Conservation (phyloP, 2,888 invertebrate genomes). For the Lycaena phlaeas region DNA sequence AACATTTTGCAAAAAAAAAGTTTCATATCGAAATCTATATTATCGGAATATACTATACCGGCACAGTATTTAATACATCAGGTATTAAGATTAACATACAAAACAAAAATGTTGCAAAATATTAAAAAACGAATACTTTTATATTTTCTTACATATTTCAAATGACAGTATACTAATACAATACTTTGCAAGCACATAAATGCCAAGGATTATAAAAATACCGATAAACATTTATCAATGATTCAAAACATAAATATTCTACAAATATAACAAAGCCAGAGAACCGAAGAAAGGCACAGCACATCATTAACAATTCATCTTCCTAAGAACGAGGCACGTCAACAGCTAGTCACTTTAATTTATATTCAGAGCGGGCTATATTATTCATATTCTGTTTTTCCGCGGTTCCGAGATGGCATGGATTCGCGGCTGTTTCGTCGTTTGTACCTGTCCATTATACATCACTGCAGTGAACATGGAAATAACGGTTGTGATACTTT, state of each 20-base stretch:
- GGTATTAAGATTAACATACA: background rate
- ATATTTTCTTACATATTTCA: too few species aligned
- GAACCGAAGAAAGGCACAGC: conserved; percentile 7
- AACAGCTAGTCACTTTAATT: conserved; percentile 26
- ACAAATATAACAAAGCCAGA: conserved; percentile 10
- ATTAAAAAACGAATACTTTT: too few species aligned
- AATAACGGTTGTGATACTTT: conserved; percentile 30
- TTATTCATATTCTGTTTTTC: conserved; percentile 32
- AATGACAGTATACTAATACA: too few species aligned
- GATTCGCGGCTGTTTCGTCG: conserved; percentile 38
- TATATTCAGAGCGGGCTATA: conserved; percentile 25
- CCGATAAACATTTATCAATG: too few species aligned
- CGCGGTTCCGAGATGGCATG: conserved; percentile 33
- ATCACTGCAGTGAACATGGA: conserved; percentile 17
- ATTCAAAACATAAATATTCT: too few species aligned
- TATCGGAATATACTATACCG: too few species aligned
- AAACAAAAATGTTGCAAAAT: background rate
- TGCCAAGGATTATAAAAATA: too few species aligned
- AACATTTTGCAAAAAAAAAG: too few species aligned
- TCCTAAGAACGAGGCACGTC: conserved; percentile 18
- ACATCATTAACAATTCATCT: conserved; percentile 15
- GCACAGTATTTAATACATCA: too few species aligned
- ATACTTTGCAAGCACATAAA: too few species aligned
- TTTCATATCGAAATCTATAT: too few species aligned
- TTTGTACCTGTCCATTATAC: conserved; percentile 46